Evolutionary conservation across 2,888 invertebrate species (phyloP).

Genomic region (Xylocampa areola): DNA sequence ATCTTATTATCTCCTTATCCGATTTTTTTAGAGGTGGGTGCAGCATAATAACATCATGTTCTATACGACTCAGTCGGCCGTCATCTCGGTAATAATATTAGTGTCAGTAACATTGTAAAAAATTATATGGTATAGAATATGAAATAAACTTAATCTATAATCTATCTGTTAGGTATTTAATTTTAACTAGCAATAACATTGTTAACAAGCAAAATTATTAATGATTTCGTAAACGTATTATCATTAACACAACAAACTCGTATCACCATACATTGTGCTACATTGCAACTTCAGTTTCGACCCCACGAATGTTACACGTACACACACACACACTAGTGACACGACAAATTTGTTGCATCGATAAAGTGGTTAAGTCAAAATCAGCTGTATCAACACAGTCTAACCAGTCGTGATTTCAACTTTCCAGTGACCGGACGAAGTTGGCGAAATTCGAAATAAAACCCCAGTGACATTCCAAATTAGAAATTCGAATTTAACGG

Average conservation of each 20-base stretch:
- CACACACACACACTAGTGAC: constrained; percentile 70
- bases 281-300: constrained; percentile 68
- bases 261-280: constrained; percentile 59
- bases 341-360: constrained; percentile 77
- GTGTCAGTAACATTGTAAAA: no score
- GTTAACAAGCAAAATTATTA: constrained; percentile 6
- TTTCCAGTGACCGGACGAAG: constrained; percentile 89
- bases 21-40: no score
- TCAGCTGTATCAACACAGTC: constrained; percentile 69
- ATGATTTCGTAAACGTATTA: constrained; percentile 17
- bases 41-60: no score
- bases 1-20: no score
- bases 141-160: not conserved
- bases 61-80: no score
- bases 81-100: no score
- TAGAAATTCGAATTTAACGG: constrained; percentile 67
- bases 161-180: not conserved
- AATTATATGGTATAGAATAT: no score
- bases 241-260: constrained; percentile 11
- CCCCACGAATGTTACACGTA: constrained; percentile 55
- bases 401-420: constrained; percentile 89
- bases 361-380: constrained; percentile 77
- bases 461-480: constrained; percentile 70
- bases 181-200: constrained; percentile 8
- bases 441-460: constrained; percentile 86